Evolutionary conservation across 2,888 invertebrate species (phyloP).

Genomic region (Chaetogeoica ovagalla): DNA sequence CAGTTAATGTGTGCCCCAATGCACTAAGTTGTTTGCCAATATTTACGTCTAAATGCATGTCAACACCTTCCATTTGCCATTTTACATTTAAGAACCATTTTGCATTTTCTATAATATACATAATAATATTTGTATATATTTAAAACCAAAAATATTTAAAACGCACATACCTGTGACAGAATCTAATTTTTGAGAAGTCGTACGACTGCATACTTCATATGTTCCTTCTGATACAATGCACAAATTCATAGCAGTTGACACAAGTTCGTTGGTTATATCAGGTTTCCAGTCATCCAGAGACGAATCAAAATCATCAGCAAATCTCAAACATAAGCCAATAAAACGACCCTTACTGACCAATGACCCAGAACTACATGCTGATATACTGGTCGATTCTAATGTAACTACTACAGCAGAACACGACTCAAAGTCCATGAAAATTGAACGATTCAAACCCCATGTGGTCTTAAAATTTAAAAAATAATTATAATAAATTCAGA

Average conservation of each 20-base stretch:
- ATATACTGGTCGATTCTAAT: conserved; percentile 92
- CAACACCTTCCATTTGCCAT: conserved; percentile 99
- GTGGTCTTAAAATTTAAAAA: conserved; percentile 60
- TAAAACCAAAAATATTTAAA: neutral
- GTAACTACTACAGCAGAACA: conserved; percentile 94
- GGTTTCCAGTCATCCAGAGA: conserved; percentile 98
- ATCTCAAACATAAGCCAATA: conserved; percentile 87
- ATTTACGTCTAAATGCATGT: conserved; percentile 92
- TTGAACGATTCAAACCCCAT: conserved; percentile 67
- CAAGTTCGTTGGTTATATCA: conserved; percentile 64
- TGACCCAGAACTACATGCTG: conserved; percentile 93
- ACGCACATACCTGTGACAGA: conserved; percentile 38
- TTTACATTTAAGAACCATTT: conserved; percentile 98
- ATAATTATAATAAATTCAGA: neutral
- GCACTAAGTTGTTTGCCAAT: conserved; percentile 95
- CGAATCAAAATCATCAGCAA: conserved; percentile 96
- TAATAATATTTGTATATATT: neutral
- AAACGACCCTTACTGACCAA: conserved; percentile 88
- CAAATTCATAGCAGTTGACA: conserved; percentile 74
- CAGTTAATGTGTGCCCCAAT: conserved; percentile 91
- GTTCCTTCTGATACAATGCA: conserved; percentile 99
- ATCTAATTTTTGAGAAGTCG: conserved; percentile 80
- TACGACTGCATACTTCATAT: conserved; percentile 94
- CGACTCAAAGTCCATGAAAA: conserved; percentile 73
- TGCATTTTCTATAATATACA: conserved; percentile 73